phyloP scores from a whole-genome alignment of 1,140 invertebrate genomes.

The Cheumatopsyche charites region DNA sequence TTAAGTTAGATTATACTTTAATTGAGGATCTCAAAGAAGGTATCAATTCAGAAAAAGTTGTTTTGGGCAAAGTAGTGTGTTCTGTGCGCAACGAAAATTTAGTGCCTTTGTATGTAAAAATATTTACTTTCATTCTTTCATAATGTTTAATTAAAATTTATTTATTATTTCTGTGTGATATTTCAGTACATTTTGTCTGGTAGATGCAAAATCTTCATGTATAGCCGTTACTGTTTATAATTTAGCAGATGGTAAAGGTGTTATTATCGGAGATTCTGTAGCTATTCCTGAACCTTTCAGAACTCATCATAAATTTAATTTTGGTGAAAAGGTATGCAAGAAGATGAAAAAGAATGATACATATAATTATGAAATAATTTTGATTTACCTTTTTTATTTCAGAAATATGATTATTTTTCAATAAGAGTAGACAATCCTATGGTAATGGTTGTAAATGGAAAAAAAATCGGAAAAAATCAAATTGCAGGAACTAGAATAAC shows the following conservation, averaged over 20 bases:
- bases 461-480: constrained; percentile 71
- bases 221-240: constrained; percentile 83
- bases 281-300: constrained; percentile 79
- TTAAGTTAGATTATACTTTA: constrained; percentile 60
- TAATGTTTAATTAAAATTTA: constrained; percentile 31
- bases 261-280: constrained; percentile 84
- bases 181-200: constrained; percentile 79
- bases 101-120: constrained; percentile 70
- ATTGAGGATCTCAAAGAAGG: constrained; percentile 52
- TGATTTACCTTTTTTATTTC: constrained; percentile 52
- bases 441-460: constrained; percentile 76
- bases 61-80: constrained; percentile 82
- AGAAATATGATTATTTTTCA: constrained; percentile 74
- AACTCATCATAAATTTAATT: constrained; percentile 66
- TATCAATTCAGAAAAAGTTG: constrained; percentile 65
- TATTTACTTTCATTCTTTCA: constrained; percentile 1
- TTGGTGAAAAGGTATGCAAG: constrained; percentile 62
- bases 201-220: constrained; percentile 75
- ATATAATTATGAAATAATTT: neutral
- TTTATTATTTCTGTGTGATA: constrained; percentile 13
- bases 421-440: constrained; percentile 79
- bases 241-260: constrained; percentile 77
- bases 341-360: neutral
- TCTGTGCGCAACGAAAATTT: constrained; percentile 75
- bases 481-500: constrained; percentile 66